Evolutionary conservation across 2,888 invertebrate genomes (phyloP).

Genomic region (Diplolepis rosae): DNA sequence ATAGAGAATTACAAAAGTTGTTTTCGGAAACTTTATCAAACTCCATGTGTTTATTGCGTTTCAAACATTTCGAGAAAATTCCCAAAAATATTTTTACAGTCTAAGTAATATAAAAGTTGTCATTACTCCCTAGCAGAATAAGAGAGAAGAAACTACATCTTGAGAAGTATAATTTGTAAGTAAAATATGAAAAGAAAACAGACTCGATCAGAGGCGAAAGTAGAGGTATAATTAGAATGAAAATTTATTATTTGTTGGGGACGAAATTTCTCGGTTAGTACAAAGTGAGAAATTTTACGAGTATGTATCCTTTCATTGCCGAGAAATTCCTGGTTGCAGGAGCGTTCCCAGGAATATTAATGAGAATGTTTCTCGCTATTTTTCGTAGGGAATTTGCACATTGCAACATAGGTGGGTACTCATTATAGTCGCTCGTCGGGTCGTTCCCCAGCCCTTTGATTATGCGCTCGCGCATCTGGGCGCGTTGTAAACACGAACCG

Average conservation of each 20-base stretch:
- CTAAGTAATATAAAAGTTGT: not conserved
- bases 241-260: slow-evolving; percentile 27
- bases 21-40: too few species aligned
- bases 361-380: slow-evolving; percentile 31
- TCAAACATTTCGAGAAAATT: too few species aligned
- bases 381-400: slow-evolving; percentile 27
- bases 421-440: slow-evolving; percentile 32
- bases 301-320: slow-evolving; percentile 16
- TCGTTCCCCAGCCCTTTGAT: slow-evolving; percentile 27
- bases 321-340: slow-evolving; percentile 21
- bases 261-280: slow-evolving; percentile 27
- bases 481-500: slow-evolving; percentile 35
- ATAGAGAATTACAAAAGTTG: too few species aligned
- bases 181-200: not conserved
- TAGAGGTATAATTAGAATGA: slow-evolving; percentile 14
- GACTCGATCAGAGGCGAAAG: not conserved
- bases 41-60: too few species aligned
- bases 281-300: slow-evolving; percentile 31
- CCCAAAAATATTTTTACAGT: not conserved
- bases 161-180: slow-evolving; percentile 8
- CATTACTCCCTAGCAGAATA: too few species aligned
- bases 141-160: slow-evolving; percentile 11
- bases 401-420: slow-evolving; percentile 29
- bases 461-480: slow-evolving; percentile 31
- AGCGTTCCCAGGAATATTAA: slow-evolving; percentile 30